Conservation (phyloP, 2,888 invertebrate genomes). For the Anoplius nigerrimus region DNA sequence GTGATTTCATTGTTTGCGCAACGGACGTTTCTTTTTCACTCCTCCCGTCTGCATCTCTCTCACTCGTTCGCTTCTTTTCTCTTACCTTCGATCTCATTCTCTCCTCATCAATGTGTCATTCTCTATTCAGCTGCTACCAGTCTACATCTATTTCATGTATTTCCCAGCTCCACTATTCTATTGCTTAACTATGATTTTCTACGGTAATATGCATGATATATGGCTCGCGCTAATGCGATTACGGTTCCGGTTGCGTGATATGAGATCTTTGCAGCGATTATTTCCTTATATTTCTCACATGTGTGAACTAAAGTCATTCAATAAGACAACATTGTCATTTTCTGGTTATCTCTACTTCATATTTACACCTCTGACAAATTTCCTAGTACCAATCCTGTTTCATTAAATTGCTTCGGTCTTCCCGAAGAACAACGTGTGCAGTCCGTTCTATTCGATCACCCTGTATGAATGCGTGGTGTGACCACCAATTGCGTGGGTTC, state of each 20-base stretch:
- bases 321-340: too few relatives aligned
- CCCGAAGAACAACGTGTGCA: background rate
- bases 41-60: too few relatives aligned
- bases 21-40: conserved; percentile 14
- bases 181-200: background rate
- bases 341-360: too few relatives aligned
- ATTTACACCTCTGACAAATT: too few relatives aligned
- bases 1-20: conserved; percentile 51
- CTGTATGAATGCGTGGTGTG: conserved; percentile 61
- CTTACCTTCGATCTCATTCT: background rate
- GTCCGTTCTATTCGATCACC: conserved; percentile 51
- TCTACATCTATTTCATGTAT: too few relatives aligned
- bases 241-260: background rate
- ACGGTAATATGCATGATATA: background rate
- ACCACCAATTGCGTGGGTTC: conserved; percentile 66
- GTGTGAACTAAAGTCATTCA: too few relatives aligned
- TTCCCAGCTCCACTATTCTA: background rate
- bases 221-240: conserved; percentile 43
- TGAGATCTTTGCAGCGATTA: background rate
- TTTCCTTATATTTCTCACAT: background rate
- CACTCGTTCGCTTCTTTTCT: conserved; percentile 19
- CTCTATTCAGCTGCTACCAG: background rate
- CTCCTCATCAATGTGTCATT: background rate
- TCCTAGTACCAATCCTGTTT: too few relatives aligned
- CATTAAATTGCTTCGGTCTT: background rate